A percentile compares a stretch with the other conserved stretches of the same genome.
These are phyloP conservation scores for Dasyprocta punctata DNA, from an alignment of 2,113 vertebrate species.

Conservation along the genomic window DNA sequence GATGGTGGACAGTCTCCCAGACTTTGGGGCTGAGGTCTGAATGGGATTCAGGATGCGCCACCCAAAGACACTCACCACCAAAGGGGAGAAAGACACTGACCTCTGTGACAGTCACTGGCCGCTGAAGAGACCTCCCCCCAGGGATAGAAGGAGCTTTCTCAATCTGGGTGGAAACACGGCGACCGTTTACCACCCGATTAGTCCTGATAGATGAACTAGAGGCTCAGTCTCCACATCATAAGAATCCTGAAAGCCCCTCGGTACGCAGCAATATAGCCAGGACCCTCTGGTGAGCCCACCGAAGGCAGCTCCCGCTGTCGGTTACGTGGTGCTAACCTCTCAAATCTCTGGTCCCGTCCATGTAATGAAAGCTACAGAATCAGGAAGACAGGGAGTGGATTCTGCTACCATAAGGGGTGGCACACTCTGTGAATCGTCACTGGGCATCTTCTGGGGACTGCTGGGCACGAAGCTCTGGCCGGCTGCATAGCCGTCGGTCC, in stretches of 20 bases:
- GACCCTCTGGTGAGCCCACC: neutral
- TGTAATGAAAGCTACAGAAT: neutral
- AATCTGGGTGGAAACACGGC: accelerated
- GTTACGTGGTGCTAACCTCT: neutral
- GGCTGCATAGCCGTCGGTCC: neutral
- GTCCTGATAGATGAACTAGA: neutral
- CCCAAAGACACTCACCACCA: neutral
- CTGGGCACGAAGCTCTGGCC: neutral
- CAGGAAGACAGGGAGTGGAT: neutral
- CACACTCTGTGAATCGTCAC: neutral
- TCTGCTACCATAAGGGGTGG: neutral
- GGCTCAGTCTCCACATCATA: neutral
- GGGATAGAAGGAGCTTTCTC: neutral
- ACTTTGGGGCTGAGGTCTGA: neutral
- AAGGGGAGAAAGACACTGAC: neutral
- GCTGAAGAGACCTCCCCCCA: neutral
- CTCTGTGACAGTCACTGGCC: neutral
- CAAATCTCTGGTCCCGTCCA: neutral
- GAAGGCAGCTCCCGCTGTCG: neutral
- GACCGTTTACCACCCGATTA: neutral
- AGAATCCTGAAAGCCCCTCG: neutral
- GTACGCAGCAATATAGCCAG: neutral
- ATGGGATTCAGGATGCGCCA: neutral
- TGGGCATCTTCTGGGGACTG: neutral
- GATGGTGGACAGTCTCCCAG: neutral